Percentiles rank a stretch among this genome's conserved stretches.
These are phyloP conservation scores for Zosterops pallidus DNA, from an alignment of 2,113 vertebrate genomes.

Conservation along the genomic window DNA sequence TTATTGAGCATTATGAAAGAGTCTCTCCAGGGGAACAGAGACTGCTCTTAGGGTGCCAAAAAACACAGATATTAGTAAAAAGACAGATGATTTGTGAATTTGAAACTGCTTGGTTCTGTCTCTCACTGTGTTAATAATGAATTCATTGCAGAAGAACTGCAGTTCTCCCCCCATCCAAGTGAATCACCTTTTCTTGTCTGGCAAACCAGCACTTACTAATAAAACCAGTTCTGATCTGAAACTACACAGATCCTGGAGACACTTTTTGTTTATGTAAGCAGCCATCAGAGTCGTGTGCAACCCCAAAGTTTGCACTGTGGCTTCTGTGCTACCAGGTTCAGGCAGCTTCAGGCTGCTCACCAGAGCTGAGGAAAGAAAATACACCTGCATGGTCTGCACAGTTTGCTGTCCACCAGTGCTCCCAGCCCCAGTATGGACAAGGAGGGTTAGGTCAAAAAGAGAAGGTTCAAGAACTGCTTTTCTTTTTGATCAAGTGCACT, in stretches of 20 bases:
- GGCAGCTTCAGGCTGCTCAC: background rate
- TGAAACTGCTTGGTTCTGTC: slow-evolving; percentile 48
- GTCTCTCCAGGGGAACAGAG: slow-evolving; percentile 37
- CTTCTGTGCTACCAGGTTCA: background rate
- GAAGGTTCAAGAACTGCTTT: background rate
- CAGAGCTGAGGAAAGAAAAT: background rate
- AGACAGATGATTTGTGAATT: slow-evolving; percentile 64
- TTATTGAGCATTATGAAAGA: slow-evolving; percentile 59
- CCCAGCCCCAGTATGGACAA: background rate
- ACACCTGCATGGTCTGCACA: background rate
- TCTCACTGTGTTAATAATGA: slow-evolving; percentile 55
- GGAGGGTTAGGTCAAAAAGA: background rate
- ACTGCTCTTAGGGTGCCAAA: slow-evolving; percentile 52
- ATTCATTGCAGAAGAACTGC: slow-evolving; percentile 36
- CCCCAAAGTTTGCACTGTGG: background rate
- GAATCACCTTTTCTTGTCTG: slow-evolving; percentile 1
- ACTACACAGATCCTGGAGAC: background rate
- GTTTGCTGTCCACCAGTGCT: background rate
- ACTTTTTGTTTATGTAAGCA: background rate
- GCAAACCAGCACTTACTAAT: background rate
- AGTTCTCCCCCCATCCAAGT: background rate
- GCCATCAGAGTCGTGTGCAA: background rate
- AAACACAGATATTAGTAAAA: slow-evolving; percentile 57
- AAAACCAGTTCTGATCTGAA: background rate
- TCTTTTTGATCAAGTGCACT: background rate